Percentiles rank a stretch among this genome's conserved stretches.
These are phyloP conservation scores for Platycnemis pennipes DNA, from an alignment of 2,888 invertebrate species.

Conservation along the genomic window DNA sequence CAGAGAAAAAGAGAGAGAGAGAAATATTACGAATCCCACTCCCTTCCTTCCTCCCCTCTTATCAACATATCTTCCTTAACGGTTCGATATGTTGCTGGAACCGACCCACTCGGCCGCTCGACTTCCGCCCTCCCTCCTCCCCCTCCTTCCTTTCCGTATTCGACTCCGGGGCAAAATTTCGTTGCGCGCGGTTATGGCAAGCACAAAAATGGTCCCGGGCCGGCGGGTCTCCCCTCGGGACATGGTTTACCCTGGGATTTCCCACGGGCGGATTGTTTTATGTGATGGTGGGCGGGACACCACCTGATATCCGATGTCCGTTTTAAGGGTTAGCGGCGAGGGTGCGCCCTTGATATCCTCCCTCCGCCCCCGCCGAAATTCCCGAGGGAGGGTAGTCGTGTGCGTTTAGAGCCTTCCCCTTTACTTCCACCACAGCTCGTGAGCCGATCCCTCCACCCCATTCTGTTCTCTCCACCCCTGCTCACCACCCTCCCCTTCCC, in stretches of 20 bases:
- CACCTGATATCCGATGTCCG: not conserved
- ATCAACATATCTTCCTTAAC: constrained; percentile 36
- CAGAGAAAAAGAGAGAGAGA: too few relatives aligned
- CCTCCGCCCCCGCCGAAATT: not conserved
- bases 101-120: not conserved
- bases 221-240: too few relatives aligned
- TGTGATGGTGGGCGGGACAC: too few relatives aligned
- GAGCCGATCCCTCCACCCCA: not conserved
- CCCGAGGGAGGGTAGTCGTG: not conserved
- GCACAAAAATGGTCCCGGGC: not conserved
- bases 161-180: not conserved
- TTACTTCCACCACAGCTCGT: not conserved
- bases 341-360: not conserved
- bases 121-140: not conserved
- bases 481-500: not conserved
- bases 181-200: not conserved
- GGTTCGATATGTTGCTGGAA: constrained; percentile 36
- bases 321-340: not conserved
- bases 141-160: not conserved
- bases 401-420: not conserved
- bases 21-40: not conserved
- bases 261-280: too few relatives aligned
- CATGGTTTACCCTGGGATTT: too few relatives aligned
- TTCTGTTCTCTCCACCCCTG: not conserved
- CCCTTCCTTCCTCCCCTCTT: constrained; percentile 2